phyloP scores from a whole-genome alignment of 2,113 vertebrate species.

The Polyodon spathula region DNA sequence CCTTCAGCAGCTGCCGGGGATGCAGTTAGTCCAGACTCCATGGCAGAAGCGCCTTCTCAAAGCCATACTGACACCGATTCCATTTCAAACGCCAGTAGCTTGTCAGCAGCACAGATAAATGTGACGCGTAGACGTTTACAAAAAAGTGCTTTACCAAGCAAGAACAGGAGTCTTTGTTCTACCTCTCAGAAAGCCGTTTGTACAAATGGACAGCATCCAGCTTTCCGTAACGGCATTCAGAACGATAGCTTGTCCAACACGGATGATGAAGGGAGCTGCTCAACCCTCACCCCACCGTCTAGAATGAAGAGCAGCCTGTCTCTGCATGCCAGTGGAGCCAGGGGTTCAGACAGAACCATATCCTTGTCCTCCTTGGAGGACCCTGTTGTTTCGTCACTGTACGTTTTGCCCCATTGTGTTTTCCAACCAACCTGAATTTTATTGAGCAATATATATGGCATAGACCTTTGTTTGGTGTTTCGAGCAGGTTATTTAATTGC shows the following conservation, averaged over 20 bases:
- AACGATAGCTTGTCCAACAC: slow-evolving; percentile 34
- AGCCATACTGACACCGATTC: slow-evolving; percentile 63
- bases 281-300: slow-evolving; percentile 50
- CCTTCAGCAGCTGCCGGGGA: slow-evolving; percentile 31
- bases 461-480: too few species aligned
- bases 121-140: slow-evolving; percentile 34
- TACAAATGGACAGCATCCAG: slow-evolving; percentile 13
- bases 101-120: slow-evolving; percentile 39
- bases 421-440: background rate
- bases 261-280: slow-evolving; percentile 60
- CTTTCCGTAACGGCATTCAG: slow-evolving; percentile 34
- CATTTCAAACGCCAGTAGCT: slow-evolving; percentile 59
- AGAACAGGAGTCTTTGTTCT: slow-evolving; percentile 36
- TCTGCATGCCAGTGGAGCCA: slow-evolving; percentile 39
- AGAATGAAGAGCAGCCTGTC: slow-evolving; percentile 29
- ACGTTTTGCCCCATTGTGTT: slow-evolving; percentile 35
- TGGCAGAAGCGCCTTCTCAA: slow-evolving; percentile 47
- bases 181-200: slow-evolving; percentile 17
- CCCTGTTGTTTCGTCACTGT: slow-evolving; percentile 83
- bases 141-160: slow-evolving; percentile 26
- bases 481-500: too few species aligned
- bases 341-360: slow-evolving; percentile 42
- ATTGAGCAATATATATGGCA: too few species aligned
- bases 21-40: slow-evolving; percentile 70
- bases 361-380: slow-evolving; percentile 63